phyloP scores from a whole-genome alignment of 2,888 invertebrate genomes.

The Hypomecis atomaria region DNA sequence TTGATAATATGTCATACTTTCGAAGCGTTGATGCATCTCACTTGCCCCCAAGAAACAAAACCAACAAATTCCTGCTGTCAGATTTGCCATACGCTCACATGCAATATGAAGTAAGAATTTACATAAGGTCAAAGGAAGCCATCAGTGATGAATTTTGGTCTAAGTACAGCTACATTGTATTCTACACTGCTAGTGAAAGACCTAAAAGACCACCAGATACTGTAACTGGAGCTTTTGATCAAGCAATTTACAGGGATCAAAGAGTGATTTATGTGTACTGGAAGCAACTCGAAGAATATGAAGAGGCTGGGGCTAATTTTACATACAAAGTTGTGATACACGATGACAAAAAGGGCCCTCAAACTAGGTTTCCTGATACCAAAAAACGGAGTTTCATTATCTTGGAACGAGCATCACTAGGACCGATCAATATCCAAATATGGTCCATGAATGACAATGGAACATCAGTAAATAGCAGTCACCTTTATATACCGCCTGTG shows the following conservation, averaged over 20 bases:
- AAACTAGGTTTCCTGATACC: slow-evolving; percentile 71
- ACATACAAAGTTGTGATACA: slow-evolving; percentile 85
- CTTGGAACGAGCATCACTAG: slow-evolving; percentile 79
- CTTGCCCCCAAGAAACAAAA: slow-evolving; percentile 65
- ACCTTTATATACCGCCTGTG: slow-evolving; percentile 85
- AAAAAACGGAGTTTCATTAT: slow-evolving; percentile 86
- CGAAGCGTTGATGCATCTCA: slow-evolving; percentile 69
- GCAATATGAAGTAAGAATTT: slow-evolving; percentile 89
- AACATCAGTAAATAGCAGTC: slow-evolving; percentile 81
- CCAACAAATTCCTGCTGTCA: slow-evolving; percentile 75
- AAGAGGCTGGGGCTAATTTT: slow-evolving; percentile 90
- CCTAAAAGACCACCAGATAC: slow-evolving; percentile 89
- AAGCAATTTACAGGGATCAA: slow-evolving; percentile 78
- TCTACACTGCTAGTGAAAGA: slow-evolving; percentile 85
- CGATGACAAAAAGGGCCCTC: slow-evolving; percentile 60
- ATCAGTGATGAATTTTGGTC: slow-evolving; percentile 88
- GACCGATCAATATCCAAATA: slow-evolving; percentile 81
- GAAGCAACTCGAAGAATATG: slow-evolving; percentile 88
- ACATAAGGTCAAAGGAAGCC: slow-evolving; percentile 84
- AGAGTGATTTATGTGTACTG: slow-evolving; percentile 90
- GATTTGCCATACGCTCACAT: slow-evolving; percentile 87
- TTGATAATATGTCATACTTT: slow-evolving; percentile 71
- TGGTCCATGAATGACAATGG: slow-evolving; percentile 87
- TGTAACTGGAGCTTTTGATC: slow-evolving; percentile 90
- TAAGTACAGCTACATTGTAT: slow-evolving; percentile 83